Percentiles rank a stretch among this genome's conserved stretches.
Conservation (phyloP, 2,888 invertebrate species). For the Chaitophorus viminalis region DNA sequence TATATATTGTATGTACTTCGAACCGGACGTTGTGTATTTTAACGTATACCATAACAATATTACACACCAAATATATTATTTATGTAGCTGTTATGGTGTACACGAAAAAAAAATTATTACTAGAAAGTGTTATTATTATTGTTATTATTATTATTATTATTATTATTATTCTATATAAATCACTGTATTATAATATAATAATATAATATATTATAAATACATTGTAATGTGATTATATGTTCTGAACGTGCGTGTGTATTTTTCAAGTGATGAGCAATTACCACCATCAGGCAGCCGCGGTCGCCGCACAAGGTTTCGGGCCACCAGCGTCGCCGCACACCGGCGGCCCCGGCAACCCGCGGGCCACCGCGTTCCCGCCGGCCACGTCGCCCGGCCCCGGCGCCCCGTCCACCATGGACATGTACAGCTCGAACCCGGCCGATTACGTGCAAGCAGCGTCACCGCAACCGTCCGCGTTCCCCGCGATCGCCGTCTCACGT, state of each 20-base stretch:
- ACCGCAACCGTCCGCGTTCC: slow-evolving; percentile 93
- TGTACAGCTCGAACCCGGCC: slow-evolving; percentile 86
- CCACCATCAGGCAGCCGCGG: slow-evolving; percentile 73
- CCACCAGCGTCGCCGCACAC: slow-evolving; percentile 86
- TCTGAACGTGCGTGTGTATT: slow-evolving; percentile 56
- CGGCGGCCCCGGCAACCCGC: slow-evolving; percentile 71
- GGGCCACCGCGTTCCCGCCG: slow-evolving; percentile 83
- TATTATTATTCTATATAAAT: not conserved
- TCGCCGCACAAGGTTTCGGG: slow-evolving; percentile 77
- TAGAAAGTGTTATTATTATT: not conserved
- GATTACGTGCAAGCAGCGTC: slow-evolving; percentile 96
- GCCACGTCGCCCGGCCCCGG: slow-evolving; percentile 80
- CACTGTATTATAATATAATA: not conserved
- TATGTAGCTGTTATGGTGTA: too few relatives aligned
- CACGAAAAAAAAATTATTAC: too few relatives aligned
- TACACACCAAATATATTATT: too few relatives aligned
- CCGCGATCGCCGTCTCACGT: slow-evolving; percentile 91
- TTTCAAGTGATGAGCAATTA: slow-evolving; percentile 95
- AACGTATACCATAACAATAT: too few relatives aligned
- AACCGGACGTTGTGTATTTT: too few relatives aligned
- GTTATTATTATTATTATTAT: not conserved
- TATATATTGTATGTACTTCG: too few relatives aligned
- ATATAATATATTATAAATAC: not conserved
- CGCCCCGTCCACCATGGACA: slow-evolving; percentile 86
- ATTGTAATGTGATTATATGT: not conserved